These are phyloP conservation scores for Tichodroma muraria DNA, from an alignment of 2,113 vertebrate genomes.

Conservation along the genomic window DNA sequence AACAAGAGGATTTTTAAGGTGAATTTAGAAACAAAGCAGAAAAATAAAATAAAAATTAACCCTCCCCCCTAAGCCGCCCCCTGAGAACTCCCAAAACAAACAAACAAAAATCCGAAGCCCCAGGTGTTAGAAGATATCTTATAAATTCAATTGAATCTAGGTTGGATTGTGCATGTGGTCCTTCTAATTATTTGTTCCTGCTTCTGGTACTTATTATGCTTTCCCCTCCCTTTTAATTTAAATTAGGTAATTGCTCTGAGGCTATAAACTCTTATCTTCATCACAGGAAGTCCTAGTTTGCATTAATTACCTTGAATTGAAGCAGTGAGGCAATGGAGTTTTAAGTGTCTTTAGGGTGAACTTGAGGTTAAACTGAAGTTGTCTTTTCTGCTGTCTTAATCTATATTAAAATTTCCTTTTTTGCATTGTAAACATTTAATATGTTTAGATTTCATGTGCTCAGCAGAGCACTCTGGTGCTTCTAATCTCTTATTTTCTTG, in stretches of 20 bases:
- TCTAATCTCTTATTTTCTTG: background rate
- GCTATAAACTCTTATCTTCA: conserved; percentile 10
- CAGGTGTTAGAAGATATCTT: background rate
- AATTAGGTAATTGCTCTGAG: conserved; percentile 13
- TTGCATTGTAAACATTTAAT: background rate
- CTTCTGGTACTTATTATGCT: background rate
- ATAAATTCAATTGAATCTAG: background rate
- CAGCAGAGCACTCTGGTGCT: background rate
- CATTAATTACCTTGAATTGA: conserved; percentile 37
- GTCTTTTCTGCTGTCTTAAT: background rate
- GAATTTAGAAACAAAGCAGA: background rate
- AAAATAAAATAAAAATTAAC: background rate
- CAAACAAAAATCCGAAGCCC: background rate
- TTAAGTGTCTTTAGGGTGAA: conserved; percentile 12
- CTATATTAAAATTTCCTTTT: background rate
- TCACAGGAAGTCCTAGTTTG: conserved; percentile 20
- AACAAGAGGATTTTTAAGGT: background rate
- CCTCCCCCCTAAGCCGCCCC: fast-evolving
- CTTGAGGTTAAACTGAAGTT: background rate
- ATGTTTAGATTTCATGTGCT: background rate
- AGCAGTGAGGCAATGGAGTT: background rate
- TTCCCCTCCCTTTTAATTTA: background rate
- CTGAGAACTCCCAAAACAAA: background rate
- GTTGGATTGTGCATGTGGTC: background rate
- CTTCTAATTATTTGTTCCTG: background rate